A percentile compares a stretch with the other conserved stretches of the same genome.
Evolutionary conservation across 1,140 invertebrate genomes (phyloP).

Genomic region (Drosophila fuyamai): DNA sequence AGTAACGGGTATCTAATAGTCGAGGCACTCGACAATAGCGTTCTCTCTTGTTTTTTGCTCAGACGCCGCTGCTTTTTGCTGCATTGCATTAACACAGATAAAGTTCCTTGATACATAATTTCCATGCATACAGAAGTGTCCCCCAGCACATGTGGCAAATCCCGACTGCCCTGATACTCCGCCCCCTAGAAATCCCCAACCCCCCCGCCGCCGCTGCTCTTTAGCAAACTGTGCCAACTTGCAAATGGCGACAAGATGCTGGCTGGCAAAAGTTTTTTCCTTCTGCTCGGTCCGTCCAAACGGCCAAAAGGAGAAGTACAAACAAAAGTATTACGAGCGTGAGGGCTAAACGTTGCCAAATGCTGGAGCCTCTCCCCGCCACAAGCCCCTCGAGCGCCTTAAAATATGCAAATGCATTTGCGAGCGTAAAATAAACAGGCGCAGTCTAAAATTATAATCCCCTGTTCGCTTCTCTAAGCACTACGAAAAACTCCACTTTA

Average conservation of each 20-base stretch:
- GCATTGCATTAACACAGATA: conserved; percentile 83
- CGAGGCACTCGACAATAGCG: too few species aligned
- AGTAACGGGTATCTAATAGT: too few species aligned
- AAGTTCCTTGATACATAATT: conserved; percentile 83
- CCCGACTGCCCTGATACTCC: conserved; percentile 7
- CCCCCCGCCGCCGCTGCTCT: conserved; percentile 5
- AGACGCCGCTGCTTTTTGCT: conserved; percentile 64
- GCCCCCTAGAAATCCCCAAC: not conserved
- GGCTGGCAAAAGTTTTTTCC: conserved; percentile 73
- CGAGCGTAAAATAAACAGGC: conserved; percentile 68
- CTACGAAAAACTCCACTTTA: not conserved
- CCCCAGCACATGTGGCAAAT: conserved; percentile 63
- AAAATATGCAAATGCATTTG: conserved; percentile 78
- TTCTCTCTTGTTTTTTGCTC: conserved; percentile 52
- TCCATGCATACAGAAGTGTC: conserved; percentile 73
- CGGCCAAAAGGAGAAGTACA: conserved; percentile 49
- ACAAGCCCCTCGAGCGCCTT: conserved; percentile 37
- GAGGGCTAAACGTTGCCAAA: conserved; percentile 75
- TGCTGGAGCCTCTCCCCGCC: conserved; percentile 39
- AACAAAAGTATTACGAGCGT: conserved; percentile 70
- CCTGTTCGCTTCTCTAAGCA: conserved; percentile 11
- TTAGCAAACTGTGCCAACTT: conserved; percentile 68
- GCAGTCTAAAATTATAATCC: conserved; percentile 56
- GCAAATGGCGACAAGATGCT: conserved; percentile 80
- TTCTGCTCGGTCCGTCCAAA: conserved; percentile 48